phyloP scores from a whole-genome alignment of 2,113 vertebrate genomes.

The Mixornis gularis region DNA sequence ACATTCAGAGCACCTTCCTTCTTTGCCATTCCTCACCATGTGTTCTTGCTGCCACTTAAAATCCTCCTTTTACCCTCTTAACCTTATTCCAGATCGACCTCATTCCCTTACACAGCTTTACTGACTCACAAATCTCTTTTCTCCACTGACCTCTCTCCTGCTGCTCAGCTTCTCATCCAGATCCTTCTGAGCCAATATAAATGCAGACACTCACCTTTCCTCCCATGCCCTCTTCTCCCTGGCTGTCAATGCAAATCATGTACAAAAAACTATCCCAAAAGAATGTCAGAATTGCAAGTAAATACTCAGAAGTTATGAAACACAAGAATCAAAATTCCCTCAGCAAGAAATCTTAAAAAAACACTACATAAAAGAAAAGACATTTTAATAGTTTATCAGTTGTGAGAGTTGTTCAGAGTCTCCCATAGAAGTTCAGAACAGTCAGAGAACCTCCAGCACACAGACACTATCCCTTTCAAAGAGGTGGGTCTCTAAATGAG shows the following conservation, averaged over 20 bases:
- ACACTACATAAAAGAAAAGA: neutral
- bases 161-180: neutral
- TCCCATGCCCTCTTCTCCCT: conserved; percentile 16
- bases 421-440: neutral
- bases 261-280: neutral
- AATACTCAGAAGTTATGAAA: conserved; percentile 5
- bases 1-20: neutral
- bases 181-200: neutral
- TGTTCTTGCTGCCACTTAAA: neutral
- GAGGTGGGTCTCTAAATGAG: neutral
- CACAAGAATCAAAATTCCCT: neutral
- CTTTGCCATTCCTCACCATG: neutral
- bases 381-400: neutral
- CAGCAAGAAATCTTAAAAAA: neutral
- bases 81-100: conserved; percentile 45
- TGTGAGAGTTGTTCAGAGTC: neutral
- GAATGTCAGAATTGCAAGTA: neutral
- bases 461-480: neutral
- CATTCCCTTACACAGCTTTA: conserved; percentile 21
- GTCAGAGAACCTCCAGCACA: neutral
- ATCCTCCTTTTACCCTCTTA: conserved; percentile 38
- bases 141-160: conserved; percentile 42
- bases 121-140: conserved; percentile 39
- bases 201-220: neutral
- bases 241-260: neutral